A percentile compares a stretch with the other conserved stretches of the same genome.
Evolutionary conservation across 2,113 vertebrate species (phyloP).

Genomic region (Alces alces): DNA sequence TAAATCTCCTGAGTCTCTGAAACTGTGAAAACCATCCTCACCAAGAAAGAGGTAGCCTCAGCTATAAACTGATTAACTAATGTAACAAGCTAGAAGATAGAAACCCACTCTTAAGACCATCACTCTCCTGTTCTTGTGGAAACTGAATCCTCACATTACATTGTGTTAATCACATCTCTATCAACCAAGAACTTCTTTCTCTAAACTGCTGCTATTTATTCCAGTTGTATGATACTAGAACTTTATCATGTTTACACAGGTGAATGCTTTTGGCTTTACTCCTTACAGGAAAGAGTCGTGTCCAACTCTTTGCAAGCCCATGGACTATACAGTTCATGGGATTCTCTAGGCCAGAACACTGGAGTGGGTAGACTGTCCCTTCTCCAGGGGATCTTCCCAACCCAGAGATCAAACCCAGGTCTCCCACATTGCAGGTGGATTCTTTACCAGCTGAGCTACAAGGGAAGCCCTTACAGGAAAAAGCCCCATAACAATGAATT

Average conservation of each 20-base stretch:
- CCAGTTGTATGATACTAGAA: background rate
- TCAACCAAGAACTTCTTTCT: background rate
- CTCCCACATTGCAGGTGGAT: background rate
- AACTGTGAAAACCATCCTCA: background rate
- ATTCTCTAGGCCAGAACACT: background rate
- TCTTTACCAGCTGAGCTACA: background rate
- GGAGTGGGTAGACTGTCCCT: background rate
- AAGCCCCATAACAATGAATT: conserved; percentile 35
- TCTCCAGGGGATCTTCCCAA: background rate
- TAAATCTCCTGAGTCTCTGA: background rate
- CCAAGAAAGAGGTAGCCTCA: background rate
- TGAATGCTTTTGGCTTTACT: conserved; percentile 26
- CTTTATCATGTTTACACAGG: conserved; percentile 46
- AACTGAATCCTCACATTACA: background rate
- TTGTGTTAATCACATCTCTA: background rate
- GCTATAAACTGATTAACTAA: background rate
- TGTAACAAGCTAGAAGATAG: background rate
- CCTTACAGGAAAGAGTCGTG: background rate
- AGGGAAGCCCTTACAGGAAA: background rate
- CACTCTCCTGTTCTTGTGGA: background rate
- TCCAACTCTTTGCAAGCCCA: background rate
- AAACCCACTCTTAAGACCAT: background rate
- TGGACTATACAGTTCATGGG: background rate
- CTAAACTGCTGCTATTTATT: conserved; percentile 15
- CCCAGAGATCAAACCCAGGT: background rate